These are phyloP conservation scores for Terrapene triunguis DNA, from an alignment of 2,113 vertebrate species.

Conservation along the genomic window DNA sequence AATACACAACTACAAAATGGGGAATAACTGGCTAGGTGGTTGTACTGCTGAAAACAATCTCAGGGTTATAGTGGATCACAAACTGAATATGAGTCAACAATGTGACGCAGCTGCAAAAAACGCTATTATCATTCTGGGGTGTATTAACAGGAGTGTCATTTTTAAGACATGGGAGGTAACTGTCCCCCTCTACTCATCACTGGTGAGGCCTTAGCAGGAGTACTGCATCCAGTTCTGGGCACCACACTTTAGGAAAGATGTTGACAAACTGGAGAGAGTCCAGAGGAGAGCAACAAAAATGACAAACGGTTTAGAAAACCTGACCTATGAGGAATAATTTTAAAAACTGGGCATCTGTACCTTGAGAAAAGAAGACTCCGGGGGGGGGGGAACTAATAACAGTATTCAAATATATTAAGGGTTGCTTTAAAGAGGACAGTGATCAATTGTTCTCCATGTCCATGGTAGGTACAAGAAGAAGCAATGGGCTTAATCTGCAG, in stretches of 20 bases:
- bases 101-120: neutral
- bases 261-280: neutral
- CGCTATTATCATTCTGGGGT: neutral
- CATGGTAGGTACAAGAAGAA: neutral
- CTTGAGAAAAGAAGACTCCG: neutral
- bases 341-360: neutral
- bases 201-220: neutral
- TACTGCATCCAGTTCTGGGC: neutral
- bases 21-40: neutral
- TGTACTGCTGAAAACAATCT: neutral
- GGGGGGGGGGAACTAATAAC: neutral
- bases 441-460: neutral
- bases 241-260: neutral
- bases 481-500: neutral
- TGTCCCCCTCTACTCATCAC: neutral
- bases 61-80: neutral
- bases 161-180: neutral
- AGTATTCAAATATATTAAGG: neutral
- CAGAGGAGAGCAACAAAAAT: neutral
- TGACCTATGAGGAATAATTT: neutral
- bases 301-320: neutral
- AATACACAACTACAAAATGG: neutral
- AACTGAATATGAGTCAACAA: neutral
- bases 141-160: neutral
- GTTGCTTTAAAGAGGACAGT: neutral